phyloP scores from a whole-genome alignment of 2,888 invertebrate species.

The Leucozona laternaria region DNA sequence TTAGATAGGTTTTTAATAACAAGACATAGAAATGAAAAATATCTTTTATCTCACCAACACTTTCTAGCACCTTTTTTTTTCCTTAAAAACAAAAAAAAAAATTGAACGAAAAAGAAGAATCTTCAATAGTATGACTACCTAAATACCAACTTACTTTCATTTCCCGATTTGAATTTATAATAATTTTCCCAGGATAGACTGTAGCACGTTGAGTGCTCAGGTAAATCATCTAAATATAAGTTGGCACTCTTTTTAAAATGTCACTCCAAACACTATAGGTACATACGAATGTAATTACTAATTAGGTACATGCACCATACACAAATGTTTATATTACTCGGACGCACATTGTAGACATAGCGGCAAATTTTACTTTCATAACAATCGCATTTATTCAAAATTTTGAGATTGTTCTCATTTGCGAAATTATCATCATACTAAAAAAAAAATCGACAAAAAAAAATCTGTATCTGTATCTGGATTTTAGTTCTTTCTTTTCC shows the following conservation, averaged over 20 bases:
- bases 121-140: background rate
- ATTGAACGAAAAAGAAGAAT: background rate
- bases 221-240: conserved; percentile 60
- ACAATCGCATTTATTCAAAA: background rate
- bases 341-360: conserved; percentile 51
- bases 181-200: conserved; percentile 47
- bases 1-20: background rate
- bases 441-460: conserved; percentile 2
- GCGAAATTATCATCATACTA: conserved; percentile 48
- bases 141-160: conserved; percentile 64
- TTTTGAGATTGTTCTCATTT: conserved; percentile 53
- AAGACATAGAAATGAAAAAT: background rate
- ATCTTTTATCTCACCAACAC: background rate
- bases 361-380: conserved; percentile 50
- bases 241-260: conserved; percentile 35
- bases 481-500: conserved; percentile 34
- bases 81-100: background rate
- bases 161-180: conserved; percentile 50
- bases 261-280: conserved; percentile 44
- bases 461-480: conserved; percentile 35
- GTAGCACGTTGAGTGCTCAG: conserved; percentile 40
- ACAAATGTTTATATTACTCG: conserved; percentile 27
- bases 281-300: conserved; percentile 14
- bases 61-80: background rate
- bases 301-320: conserved; percentile 1